Conservation (phyloP, 2,113 vertebrate species). For the Ammospiza caudacuta region DNA sequence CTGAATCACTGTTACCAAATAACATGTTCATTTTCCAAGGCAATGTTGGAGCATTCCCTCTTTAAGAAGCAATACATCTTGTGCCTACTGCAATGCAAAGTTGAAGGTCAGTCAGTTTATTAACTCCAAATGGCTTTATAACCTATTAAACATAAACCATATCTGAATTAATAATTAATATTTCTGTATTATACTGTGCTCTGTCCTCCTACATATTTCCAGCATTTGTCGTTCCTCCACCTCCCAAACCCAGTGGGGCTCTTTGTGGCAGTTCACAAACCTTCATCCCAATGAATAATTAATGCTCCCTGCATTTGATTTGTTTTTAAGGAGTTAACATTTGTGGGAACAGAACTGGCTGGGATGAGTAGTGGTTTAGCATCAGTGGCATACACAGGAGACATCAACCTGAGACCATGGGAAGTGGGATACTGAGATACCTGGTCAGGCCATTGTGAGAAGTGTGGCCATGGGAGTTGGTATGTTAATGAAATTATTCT, state of each 20-base stretch:
- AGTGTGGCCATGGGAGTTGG: not conserved
- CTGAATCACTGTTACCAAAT: not conserved
- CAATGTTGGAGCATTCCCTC: not conserved
- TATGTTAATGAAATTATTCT: not conserved
- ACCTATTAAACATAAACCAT: not conserved
- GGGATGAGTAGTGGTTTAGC: not conserved
- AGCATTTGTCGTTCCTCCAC: not conserved
- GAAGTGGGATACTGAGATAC: not conserved
- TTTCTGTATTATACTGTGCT: not conserved
- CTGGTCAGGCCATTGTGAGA: not conserved
- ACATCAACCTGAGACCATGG: not conserved
- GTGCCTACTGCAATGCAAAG: not conserved
- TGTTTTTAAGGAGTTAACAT: not conserved
- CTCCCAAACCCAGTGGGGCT: not conserved
- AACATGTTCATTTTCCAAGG: not conserved
- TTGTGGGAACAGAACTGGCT: not conserved
- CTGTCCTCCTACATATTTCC: not conserved
- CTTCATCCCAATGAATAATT: not conserved
- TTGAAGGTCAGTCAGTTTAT: conserved; percentile 16
- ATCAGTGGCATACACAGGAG: not conserved
- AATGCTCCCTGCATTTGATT: not conserved
- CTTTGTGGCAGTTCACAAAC: not conserved
- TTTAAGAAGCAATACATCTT: not conserved
- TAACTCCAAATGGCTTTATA: conserved; percentile 6
- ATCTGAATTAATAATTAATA: conserved; percentile 43